phyloP scores from a whole-genome alignment of 1,140 invertebrate genomes.

The Pantala flavescens region DNA sequence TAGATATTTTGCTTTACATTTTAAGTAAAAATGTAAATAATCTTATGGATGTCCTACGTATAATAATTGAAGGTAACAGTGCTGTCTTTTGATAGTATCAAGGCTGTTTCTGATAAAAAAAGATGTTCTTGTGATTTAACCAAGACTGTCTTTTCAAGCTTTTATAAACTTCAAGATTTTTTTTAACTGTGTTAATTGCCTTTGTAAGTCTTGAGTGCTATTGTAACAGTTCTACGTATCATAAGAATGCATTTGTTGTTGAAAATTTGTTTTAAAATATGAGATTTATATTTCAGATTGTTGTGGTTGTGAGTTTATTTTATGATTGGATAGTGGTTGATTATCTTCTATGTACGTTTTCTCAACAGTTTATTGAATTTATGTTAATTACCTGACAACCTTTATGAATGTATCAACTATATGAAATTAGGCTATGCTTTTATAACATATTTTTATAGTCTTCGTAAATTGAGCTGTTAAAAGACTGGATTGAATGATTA shows the following conservation, averaged over 20 bases:
- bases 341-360: background rate
- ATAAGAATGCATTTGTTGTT: constrained; percentile 3
- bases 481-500: no score
- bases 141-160: background rate
- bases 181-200: constrained; percentile 6
- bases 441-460: constrained; percentile 7
- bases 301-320: constrained; percentile 7
- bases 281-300: background rate
- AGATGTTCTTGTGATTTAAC: no score
- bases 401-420: no score
- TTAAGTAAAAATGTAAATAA: background rate
- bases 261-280: constrained; percentile 9
- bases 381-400: no score
- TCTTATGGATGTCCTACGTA: background rate
- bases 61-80: background rate
- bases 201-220: constrained; percentile 3
- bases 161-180: constrained; percentile 5
- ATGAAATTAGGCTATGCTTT: background rate
- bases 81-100: background rate
- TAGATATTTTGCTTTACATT: constrained; percentile 2
- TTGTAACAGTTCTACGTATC: background rate
- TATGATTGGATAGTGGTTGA: background rate
- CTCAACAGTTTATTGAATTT: background rate
- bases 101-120: background rate
- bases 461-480: background rate